Conservation (phyloP, 2,888 invertebrate species). For the Micropterix aruncella region DNA sequence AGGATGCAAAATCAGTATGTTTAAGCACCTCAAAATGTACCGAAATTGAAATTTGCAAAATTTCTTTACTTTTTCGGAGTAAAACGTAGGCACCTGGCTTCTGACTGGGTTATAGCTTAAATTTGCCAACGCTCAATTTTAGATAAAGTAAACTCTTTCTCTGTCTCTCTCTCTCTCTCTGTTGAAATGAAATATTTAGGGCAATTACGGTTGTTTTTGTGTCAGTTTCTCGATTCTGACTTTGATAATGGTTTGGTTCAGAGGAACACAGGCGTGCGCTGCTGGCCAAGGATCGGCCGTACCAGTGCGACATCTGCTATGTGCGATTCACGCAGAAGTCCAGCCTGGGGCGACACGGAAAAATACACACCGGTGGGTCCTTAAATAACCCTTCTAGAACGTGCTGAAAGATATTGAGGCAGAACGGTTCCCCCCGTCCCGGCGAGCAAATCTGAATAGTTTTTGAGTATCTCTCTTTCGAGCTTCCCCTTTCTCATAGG, state of each 20-base stretch:
- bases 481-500: too few species aligned
- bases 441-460: conserved; percentile 9
- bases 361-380: conserved; percentile 45
- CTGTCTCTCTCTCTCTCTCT: not conserved
- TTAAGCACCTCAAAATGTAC: too few species aligned
- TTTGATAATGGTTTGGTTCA: conserved; percentile 29
- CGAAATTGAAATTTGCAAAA: too few species aligned
- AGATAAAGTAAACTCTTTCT: too few species aligned
- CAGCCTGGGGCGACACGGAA: conserved; percentile 52
- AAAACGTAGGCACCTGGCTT: not conserved
- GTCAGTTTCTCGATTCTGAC: conserved; percentile 17
- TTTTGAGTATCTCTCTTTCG: conserved; percentile 11
- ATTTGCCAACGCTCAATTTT: too few species aligned
- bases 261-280: conserved; percentile 34
- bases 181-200: not conserved
- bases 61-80: too few species aligned
- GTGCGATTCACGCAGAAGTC: conserved; percentile 55
- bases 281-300: conserved; percentile 38
- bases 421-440: conserved; percentile 23
- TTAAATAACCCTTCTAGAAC: conserved; percentile 22
- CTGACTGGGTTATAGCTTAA: not conserved
- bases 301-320: conserved; percentile 50
- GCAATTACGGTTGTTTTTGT: not conserved
- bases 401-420: conserved; percentile 28
- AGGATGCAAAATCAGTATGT: too few species aligned